A percentile compares a stretch with the other conserved stretches of the same genome.
These are phyloP conservation scores for Crenichthys baileyi DNA, from an alignment of 2,797 vertebrate species.

Conservation along the genomic window DNA sequence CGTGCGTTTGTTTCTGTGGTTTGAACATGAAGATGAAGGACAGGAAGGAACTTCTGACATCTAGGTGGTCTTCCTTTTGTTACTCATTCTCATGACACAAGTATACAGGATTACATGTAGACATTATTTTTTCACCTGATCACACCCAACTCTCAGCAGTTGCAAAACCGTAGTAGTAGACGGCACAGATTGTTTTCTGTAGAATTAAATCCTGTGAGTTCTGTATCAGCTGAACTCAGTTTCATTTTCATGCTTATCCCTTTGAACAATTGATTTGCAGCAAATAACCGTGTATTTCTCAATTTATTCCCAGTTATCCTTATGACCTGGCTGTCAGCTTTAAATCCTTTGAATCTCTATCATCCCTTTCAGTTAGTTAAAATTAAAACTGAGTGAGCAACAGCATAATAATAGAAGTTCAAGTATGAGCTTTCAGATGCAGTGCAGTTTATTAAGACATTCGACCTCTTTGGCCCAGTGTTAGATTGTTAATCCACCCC, in stretches of 20 bases:
- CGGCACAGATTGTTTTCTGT: constrained; percentile 29
- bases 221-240: constrained; percentile 13
- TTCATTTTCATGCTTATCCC: constrained; percentile 12
- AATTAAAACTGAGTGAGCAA: constrained; percentile 53
- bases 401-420: constrained; percentile 63
- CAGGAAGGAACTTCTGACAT: constrained; percentile 44
- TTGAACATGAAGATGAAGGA: constrained; percentile 18
- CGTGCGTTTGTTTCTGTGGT: constrained; percentile 33
- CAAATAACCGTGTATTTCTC: constrained; percentile 33
- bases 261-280: constrained; percentile 32
- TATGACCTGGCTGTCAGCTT: constrained; percentile 36
- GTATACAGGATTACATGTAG: constrained; percentile 23
- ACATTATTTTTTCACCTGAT: constrained; percentile 15
- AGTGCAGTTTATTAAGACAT: constrained; percentile 59
- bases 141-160: constrained; percentile 11
- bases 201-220: constrained; percentile 28
- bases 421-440: constrained; percentile 59
- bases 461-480: constrained; percentile 43
- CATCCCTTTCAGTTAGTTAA: constrained; percentile 60
- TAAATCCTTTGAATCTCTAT: constrained; percentile 52
- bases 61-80: constrained; percentile 6
- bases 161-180: constrained; percentile 3
- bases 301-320: constrained; percentile 38
- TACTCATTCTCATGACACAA: constrained; percentile 10
- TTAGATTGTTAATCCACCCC: constrained; percentile 57